Conservation (phyloP, 2,113 vertebrate species). For the Neolamprologus caudopunctatus region DNA sequence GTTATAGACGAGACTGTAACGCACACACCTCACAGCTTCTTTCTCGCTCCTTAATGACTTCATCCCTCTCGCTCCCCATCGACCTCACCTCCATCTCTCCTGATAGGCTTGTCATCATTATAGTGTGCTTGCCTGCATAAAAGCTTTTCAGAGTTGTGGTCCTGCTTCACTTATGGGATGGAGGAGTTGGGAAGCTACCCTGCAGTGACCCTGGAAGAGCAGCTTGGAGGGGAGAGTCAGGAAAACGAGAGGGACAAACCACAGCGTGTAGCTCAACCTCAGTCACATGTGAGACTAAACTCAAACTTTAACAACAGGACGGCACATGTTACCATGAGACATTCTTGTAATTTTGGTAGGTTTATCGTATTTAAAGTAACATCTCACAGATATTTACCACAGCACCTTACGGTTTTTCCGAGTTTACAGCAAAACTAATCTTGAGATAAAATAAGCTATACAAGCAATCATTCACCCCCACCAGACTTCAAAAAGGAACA, state of each 20-base stretch:
- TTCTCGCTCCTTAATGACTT: constrained; percentile 34
- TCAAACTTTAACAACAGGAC: neutral
- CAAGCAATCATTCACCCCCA: neutral
- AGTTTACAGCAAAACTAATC: neutral
- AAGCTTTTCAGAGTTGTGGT: constrained; percentile 54
- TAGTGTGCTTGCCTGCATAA: constrained; percentile 42
- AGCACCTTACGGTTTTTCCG: neutral
- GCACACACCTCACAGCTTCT: neutral
- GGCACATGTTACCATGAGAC: neutral
- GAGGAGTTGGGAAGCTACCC: neutral
- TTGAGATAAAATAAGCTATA: neutral
- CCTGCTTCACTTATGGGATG: constrained; percentile 30
- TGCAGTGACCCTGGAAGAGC: neutral
- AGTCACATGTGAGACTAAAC: neutral
- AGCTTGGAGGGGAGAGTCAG: neutral
- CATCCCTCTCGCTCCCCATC: constrained; percentile 1
- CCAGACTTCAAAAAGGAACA: neutral
- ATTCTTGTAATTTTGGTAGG: neutral
- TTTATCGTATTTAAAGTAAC: neutral
- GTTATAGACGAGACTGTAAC: neutral
- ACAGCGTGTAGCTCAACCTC: neutral
- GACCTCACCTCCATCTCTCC: constrained; percentile 24
- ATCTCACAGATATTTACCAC: neutral
- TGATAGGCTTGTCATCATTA: constrained; percentile 28
- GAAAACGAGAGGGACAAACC: neutral